Evolutionary conservation across 1,140 invertebrate genomes (phyloP).

Genomic region (Hyles euphorbiae): DNA sequence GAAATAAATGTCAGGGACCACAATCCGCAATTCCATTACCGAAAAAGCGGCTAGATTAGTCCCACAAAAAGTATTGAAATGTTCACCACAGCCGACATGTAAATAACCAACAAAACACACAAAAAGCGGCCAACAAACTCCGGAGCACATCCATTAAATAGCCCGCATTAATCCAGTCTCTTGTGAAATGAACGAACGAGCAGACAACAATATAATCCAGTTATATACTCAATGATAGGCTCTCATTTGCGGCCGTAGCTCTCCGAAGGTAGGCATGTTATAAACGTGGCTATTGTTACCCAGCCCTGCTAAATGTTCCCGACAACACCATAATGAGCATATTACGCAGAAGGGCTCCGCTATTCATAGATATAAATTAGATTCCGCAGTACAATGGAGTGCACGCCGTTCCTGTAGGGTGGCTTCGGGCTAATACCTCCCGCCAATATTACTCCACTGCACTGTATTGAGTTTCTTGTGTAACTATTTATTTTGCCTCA

Average conservation of each 20-base stretch:
- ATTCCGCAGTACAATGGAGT: constrained; percentile 23
- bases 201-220: neutral
- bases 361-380: constrained; percentile 37
- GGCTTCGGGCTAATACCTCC: neutral
- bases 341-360: constrained; percentile 32
- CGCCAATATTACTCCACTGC: neutral
- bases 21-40: too few relatives aligned
- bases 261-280: too few relatives aligned
- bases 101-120: too few relatives aligned
- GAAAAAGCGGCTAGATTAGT: too few relatives aligned
- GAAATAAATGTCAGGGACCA: too few relatives aligned
- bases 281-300: constrained; percentile 13
- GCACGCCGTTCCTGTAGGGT: constrained; percentile 3
- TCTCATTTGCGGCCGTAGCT: neutral
- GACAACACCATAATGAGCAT: constrained; percentile 29
- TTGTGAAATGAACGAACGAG: too few relatives aligned
- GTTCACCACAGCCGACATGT: too few relatives aligned
- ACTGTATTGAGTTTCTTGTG: neutral
- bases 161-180: too few relatives aligned
- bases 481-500: too few relatives aligned
- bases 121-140: too few relatives aligned
- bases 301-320: constrained; percentile 17
- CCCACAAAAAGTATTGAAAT: too few relatives aligned
- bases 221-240: neutral
- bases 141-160: too few relatives aligned